A percentile compares a stretch with the other conserved stretches of the same genome.
Conservation (phyloP, 1,140 invertebrate genomes). For the Hestina assimilis region DNA sequence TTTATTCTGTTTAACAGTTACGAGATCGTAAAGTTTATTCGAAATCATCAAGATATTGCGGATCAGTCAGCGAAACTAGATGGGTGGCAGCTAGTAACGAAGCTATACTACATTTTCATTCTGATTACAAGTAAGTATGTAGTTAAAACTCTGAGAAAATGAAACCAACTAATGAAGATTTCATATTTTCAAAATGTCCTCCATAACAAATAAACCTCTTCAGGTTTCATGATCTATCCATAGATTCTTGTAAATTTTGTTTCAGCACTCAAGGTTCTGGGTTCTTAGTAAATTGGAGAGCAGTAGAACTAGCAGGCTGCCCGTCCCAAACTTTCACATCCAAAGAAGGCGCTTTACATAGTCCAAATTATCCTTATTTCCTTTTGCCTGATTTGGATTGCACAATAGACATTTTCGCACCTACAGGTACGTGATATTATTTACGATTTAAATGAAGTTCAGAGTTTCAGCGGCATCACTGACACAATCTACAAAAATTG, state of each 20-base stretch:
- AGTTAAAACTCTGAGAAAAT: no score
- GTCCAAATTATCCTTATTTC: constrained; percentile 85
- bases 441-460: no score
- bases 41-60: constrained; percentile 78
- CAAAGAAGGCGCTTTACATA: constrained; percentile 78
- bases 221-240: neutral
- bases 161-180: no score
- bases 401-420: constrained; percentile 82
- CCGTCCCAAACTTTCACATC: constrained; percentile 81
- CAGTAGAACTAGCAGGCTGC: constrained; percentile 84
- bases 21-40: constrained; percentile 43
- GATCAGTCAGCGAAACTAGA: constrained; percentile 77
- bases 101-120: constrained; percentile 82
- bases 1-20: constrained; percentile 39
- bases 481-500: neutral
- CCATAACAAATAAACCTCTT: neutral
- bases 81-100: constrained; percentile 81
- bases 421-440: constrained; percentile 62
- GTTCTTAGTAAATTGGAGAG: constrained; percentile 82
- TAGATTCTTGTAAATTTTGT: no score
- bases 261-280: constrained; percentile 79
- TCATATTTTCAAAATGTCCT: neutral
- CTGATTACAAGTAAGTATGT: constrained; percentile 82
- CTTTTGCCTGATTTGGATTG: constrained; percentile 84
- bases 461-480: no score